These are phyloP conservation scores for Phragmatobia fuliginosa DNA, from an alignment of 2,888 invertebrate genomes.

Conservation along the genomic window DNA sequence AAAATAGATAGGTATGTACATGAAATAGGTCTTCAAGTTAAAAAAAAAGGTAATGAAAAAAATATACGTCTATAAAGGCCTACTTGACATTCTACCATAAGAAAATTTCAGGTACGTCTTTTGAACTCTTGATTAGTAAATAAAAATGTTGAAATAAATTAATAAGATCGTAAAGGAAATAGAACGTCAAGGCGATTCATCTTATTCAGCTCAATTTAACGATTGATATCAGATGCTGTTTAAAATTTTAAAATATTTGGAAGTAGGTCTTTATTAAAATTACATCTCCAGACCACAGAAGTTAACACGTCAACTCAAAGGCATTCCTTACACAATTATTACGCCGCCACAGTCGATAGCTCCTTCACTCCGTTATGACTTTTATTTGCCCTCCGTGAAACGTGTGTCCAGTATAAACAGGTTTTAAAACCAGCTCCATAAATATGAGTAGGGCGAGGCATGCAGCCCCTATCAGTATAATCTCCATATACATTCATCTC, in stretches of 20 bases:
- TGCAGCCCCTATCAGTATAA: conserved; percentile 70
- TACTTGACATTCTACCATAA: too few species aligned
- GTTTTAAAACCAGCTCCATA: conserved; percentile 66
- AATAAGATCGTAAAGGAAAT: conserved; percentile 38
- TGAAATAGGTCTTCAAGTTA: too few species aligned
- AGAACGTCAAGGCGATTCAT: conserved; percentile 41
- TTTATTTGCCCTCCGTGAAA: conserved; percentile 75
- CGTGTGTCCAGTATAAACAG: conserved; percentile 62
- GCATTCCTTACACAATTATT: conserved; percentile 73
- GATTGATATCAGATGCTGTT: conserved; percentile 40
- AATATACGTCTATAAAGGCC: too few species aligned
- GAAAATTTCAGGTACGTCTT: too few species aligned
- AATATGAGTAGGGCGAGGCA: conserved; percentile 65
- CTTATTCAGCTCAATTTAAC: conserved; percentile 41
- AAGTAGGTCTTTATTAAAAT: conserved; percentile 46
- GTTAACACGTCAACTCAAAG: conserved; percentile 64
- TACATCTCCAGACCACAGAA: conserved; percentile 51
- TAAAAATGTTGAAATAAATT: not conserved
- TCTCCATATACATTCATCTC: conserved; percentile 74
- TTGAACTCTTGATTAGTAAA: too few species aligned
- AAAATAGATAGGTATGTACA: not conserved
- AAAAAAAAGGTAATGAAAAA: too few species aligned
- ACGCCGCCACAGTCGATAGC: conserved; percentile 43
- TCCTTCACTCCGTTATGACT: conserved; percentile 76
- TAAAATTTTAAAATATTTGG: conserved; percentile 13